Evolutionary conservation across 1,140 invertebrate genomes (phyloP).

Genomic region (Apis cerana): DNA sequence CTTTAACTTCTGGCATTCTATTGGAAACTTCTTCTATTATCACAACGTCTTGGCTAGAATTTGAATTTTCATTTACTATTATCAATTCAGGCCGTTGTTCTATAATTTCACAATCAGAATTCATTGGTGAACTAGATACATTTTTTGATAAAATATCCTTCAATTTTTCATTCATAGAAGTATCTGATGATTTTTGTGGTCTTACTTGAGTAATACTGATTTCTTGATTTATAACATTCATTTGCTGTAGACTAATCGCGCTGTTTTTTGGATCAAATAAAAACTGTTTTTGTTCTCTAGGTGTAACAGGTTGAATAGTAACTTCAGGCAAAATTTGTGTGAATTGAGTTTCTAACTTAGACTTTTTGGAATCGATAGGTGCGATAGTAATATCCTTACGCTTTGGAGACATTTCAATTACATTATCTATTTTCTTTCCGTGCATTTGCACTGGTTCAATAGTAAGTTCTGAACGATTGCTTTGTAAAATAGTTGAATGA

Average conservation of each 20-base stretch:
- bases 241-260: constrained; percentile 74
- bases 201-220: constrained; percentile 78
- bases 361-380: constrained; percentile 75
- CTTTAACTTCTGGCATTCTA: constrained; percentile 69
- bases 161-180: constrained; percentile 70
- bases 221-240: constrained; percentile 78
- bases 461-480: constrained; percentile 68
- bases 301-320: constrained; percentile 75
- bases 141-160: constrained; percentile 70
- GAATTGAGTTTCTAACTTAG: constrained; percentile 74
- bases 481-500: constrained; percentile 56
- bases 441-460: constrained; percentile 71
- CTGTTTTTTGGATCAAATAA: constrained; percentile 72
- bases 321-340: constrained; percentile 76
- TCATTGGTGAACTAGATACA: constrained; percentile 60
- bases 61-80: constrained; percentile 80
- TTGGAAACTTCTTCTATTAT: constrained; percentile 77
- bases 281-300: constrained; percentile 68
- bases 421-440: constrained; percentile 55
- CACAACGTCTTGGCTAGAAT: constrained; percentile 79
- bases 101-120: constrained; percentile 78
- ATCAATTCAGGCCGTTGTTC: constrained; percentile 78
- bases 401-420: constrained; percentile 64
- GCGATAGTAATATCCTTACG: constrained; percentile 75
- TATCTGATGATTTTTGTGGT: constrained; percentile 43